These are phyloP conservation scores for Agonopterix arenella DNA, from an alignment of 2,888 invertebrate species.

Conservation along the genomic window DNA sequence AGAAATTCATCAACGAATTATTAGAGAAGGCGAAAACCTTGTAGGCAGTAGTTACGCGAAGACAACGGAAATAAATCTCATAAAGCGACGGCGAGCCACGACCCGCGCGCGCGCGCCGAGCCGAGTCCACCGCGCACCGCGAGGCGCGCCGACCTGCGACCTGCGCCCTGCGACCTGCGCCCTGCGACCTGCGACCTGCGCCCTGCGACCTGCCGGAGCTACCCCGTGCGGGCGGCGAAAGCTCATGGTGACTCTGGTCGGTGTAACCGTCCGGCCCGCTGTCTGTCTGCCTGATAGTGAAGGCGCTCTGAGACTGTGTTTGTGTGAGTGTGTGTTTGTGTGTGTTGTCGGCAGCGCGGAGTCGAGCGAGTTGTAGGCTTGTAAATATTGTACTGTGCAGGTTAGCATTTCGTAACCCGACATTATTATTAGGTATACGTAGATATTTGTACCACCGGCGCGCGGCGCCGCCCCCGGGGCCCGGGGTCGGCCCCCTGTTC, in stretches of 20 bases:
- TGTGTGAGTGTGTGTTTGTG: too few relatives aligned
- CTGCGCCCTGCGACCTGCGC: not conserved
- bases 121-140: too few relatives aligned
- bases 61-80: conserved; percentile 35
- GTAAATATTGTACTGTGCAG: conserved; percentile 2
- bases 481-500: too few relatives aligned
- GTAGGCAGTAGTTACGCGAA: conserved; percentile 49
- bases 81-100: conserved; percentile 1
- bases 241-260: too few relatives aligned
- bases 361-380: not conserved
- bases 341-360: not conserved
- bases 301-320: too few relatives aligned
- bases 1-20: conserved; percentile 94
- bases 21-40: conserved; percentile 93
- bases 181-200: not conserved
- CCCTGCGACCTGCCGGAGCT: not conserved
- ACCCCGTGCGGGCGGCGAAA: too few relatives aligned
- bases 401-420: not conserved
- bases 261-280: too few relatives aligned
- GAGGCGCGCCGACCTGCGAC: not conserved
- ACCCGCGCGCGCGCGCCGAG: too few relatives aligned
- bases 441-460: too few relatives aligned
- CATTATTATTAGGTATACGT: too few relatives aligned
- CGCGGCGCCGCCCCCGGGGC: too few relatives aligned
- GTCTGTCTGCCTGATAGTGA: too few relatives aligned